Percentiles rank a stretch among this genome's conserved stretches.
These are phyloP conservation scores for Neogale vison DNA, from an alignment of 2,113 vertebrate genomes.

Conservation along the genomic window DNA sequence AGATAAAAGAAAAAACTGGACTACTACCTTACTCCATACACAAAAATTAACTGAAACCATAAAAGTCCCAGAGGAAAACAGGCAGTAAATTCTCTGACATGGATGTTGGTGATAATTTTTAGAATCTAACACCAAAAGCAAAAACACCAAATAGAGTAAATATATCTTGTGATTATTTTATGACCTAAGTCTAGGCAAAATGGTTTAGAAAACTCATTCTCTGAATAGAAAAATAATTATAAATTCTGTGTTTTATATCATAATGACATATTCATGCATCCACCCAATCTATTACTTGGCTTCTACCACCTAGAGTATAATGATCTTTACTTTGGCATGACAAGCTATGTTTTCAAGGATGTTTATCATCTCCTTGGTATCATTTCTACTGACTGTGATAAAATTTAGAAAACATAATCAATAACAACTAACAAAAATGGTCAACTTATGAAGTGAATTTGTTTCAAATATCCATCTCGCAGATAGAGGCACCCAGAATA, in stretches of 20 bases:
- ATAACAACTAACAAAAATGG: neutral
- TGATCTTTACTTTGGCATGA: neutral
- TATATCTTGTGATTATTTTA: neutral
- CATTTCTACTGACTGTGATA: neutral
- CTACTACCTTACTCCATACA: neutral
- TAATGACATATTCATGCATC: neutral
- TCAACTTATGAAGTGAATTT: neutral
- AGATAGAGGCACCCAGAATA: neutral
- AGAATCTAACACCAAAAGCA: neutral
- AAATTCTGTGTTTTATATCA: neutral
- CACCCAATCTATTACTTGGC: neutral
- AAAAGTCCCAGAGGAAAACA: neutral
- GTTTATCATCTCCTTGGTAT: neutral
- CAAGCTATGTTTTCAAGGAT: neutral
- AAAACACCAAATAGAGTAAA: neutral
- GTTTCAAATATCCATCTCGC: constrained; percentile 3
- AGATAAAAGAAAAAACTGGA: neutral
- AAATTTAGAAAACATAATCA: neutral
- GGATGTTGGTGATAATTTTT: neutral
- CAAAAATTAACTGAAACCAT: neutral
- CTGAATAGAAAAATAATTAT: neutral
- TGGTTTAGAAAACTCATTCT: neutral
- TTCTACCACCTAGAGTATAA: neutral
- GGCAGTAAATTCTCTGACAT: neutral
- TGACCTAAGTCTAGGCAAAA: neutral